phyloP scores from a whole-genome alignment of 2,888 invertebrate species.

The Phaedon cochleariae region DNA sequence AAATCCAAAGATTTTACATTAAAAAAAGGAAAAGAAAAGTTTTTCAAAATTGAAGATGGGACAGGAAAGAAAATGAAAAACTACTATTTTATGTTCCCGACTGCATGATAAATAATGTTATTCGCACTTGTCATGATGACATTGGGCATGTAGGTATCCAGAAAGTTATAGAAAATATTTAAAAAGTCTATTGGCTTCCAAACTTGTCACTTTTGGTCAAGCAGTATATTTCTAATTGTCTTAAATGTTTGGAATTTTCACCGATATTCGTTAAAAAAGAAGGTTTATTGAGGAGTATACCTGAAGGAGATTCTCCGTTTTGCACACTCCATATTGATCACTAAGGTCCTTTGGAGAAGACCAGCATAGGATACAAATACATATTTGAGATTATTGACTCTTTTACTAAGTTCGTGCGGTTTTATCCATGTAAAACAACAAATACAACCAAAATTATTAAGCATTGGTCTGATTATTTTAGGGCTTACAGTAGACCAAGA shows the following conservation, averaged over 20 bases:
- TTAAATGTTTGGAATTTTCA: constrained; percentile 13
- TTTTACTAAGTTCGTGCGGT: too few species aligned
- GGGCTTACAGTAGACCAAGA: too few species aligned
- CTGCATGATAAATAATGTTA: constrained; percentile 21
- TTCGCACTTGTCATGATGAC: constrained; percentile 14
- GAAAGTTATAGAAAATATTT: constrained; percentile 3
- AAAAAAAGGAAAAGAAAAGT: constrained; percentile 2
- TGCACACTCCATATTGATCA: constrained; percentile 4
- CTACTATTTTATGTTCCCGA: constrained; percentile 25
- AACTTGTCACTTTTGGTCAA: background rate
- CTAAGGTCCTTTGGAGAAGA: constrained; percentile 16
- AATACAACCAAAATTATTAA: too few species aligned
- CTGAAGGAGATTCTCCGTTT: constrained; percentile 7
- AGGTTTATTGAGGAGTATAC: background rate
- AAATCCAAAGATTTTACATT: constrained; percentile 38
- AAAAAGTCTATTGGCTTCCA: constrained; percentile 5
- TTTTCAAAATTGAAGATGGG: constrained; percentile 16
- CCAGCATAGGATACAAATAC: background rate
- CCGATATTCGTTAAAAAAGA: background rate
- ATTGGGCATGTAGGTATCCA: constrained; percentile 18
- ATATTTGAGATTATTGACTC: constrained; percentile 8
- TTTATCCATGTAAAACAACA: too few species aligned
- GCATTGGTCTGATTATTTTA: too few species aligned
- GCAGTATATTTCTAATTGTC: constrained; percentile 4
- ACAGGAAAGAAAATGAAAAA: constrained; percentile 16